Evolutionary conservation across 2,888 invertebrate species (phyloP).

Genomic region (Drosophila mimetica): DNA sequence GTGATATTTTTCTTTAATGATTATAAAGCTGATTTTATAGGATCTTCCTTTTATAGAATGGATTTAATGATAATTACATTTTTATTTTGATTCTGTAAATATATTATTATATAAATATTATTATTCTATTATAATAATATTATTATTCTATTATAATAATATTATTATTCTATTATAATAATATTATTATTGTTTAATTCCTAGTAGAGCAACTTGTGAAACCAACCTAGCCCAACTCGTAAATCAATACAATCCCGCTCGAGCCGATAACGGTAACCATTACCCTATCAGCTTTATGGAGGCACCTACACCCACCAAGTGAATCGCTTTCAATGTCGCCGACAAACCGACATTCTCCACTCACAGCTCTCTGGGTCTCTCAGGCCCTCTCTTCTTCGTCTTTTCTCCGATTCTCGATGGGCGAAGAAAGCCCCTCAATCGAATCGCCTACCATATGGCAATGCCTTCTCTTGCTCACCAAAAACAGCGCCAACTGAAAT

Average conservation of each 20-base stretch:
- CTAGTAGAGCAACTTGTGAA: slow-evolving; percentile 29
- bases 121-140: neutral
- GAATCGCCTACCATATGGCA: slow-evolving; percentile 30
- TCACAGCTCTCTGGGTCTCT: slow-evolving; percentile 14
- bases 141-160: neutral
- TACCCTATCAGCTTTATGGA: slow-evolving; percentile 54
- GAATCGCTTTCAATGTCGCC: slow-evolving; percentile 61
- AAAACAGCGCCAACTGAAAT: slow-evolving; percentile 13
- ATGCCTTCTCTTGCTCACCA: slow-evolving; percentile 22
- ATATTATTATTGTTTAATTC: too few relatives aligned
- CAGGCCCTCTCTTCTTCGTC: slow-evolving; percentile 5
- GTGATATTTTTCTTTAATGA: too few relatives aligned
- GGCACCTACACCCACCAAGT: slow-evolving; percentile 12
- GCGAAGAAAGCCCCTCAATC: slow-evolving; percentile 31
- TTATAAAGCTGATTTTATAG: too few relatives aligned
- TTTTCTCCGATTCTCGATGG: slow-evolving; percentile 4
- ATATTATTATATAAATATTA: too few relatives aligned
- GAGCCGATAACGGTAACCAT: slow-evolving; percentile 63
- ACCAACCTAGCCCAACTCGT: slow-evolving; percentile 28
- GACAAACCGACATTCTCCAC: slow-evolving; percentile 20
- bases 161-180: too few relatives aligned
- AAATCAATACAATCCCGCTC: slow-evolving; percentile 59
- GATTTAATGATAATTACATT: too few relatives aligned
- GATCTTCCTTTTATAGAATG: too few relatives aligned
- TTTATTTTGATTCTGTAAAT: too few relatives aligned